Evolutionary conservation across 2,888 invertebrate genomes (phyloP), one percentile per base, ranked within the genome.

Genomic region (Rutpela maculata): DNA sequence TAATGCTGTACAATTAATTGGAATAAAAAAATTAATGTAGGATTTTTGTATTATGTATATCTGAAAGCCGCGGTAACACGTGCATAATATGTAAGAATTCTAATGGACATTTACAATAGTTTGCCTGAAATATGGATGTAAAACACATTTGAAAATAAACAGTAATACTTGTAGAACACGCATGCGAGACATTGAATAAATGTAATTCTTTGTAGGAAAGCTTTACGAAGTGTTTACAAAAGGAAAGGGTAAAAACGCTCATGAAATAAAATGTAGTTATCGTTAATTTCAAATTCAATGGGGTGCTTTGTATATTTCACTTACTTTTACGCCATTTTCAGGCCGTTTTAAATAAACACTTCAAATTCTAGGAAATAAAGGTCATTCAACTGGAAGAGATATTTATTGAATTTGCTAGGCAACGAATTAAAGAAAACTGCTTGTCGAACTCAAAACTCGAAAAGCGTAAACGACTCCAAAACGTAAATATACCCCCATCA

Each of bases 251-350:
- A 57, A 66, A 66, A 66, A 57, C 59, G 62, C 57, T 38, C 38
- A 31, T 65, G 50, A 73, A 66, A 73, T 65, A 56, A 26, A 59
- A 65, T 43, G 73, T 66, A 59, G 57, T 73, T 73, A 73, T 73
- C 73, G 59, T 73, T 73, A 66, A 73, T 73, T 73, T 59, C 73
- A 66, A 66, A 73, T 73, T 66, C 73, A 66, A 73, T 73, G 56
- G 66, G 72, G 73, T 73, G 66, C 73, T 73, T 73, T 66, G 66
- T 66, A 59, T 66, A 56, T 66, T 73, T 38, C 73, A 65, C 57
- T 69, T 22, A 69, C 69, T 69, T 35, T 50, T 55, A 72, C 50
- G 26, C 71, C 71, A 17, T 62, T 63, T 63, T 62, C 72, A 72
- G 63, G 62, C 50, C 50, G 57, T 72, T 62, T 17, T 19, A 38